Evolutionary conservation across 2,888 invertebrate species (phyloP), one percentile per base, ranked within the genome.

Genomic region (Augochlorella aurata): DNA sequence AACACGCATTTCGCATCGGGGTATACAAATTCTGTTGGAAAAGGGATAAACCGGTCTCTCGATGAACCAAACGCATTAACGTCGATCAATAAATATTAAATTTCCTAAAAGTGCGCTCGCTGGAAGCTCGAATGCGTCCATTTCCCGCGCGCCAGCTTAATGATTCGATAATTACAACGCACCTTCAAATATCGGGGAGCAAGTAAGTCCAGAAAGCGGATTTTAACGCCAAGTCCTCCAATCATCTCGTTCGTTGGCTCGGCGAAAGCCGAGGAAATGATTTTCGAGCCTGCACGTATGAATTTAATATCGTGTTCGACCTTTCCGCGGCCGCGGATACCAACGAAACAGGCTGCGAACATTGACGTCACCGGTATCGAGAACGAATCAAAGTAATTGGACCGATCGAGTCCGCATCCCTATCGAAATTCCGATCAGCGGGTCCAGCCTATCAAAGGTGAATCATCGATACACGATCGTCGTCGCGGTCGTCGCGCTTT

Each of bases 331-430:
- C n/a, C 18, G 4, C 12, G 44, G 38, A 44, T 12, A 44, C 3
- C 18, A n/a, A 38, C 44, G 65, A 12, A 2, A 65, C 18, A 7
- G 12, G n/a, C 65, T 65, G 44, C 5, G 44, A 44, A 12, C 44
- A n/a, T 65, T 65, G 44, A 44, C 65, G 63, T 38, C 63, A n/a
- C 14, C 44, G 21, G 61, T 61, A 75, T 75, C 61, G 50, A 18
- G 72, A 50, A 67, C 47, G 12, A 47, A 72, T 61, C 72, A 47
- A 47, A 61, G 47, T 29, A 61, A 72, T 47, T 47, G 72, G 29
- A 47, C 21, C 44, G 44, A 65, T 65, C 52, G 69, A 44, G n/a
- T n/a, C 44, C 44, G 44, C 52, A 69, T 12, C n/a, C 44, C 29
- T 16, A n/a, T 38, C 38, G 68, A 47, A 68, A 50, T 49, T 29